Evolutionary conservation across 2,113 vertebrate genomes (phyloP).

Genomic region (Edolisoma coerulescens): DNA sequence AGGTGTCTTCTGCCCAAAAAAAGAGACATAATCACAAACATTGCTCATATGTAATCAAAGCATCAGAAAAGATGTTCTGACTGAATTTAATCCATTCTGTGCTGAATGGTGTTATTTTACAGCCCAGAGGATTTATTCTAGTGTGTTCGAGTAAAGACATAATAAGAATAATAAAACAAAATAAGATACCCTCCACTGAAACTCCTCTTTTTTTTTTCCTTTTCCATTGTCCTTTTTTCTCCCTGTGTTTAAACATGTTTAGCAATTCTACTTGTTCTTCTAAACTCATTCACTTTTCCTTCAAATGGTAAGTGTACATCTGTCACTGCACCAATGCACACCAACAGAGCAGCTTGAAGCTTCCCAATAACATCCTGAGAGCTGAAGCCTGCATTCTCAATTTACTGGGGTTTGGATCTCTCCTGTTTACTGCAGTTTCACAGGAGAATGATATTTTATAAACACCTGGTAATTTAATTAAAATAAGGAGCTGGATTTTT

Average conservation of each 20-base stretch:
- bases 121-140: not conserved
- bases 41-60: not conserved
- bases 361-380: not conserved
- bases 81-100: not conserved
- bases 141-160: not conserved
- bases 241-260: not conserved
- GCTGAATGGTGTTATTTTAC: not conserved
- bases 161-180: not conserved
- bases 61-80: not conserved
- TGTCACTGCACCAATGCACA: not conserved
- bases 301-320: not conserved
- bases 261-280: not conserved
- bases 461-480: constrained; percentile 69
- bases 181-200: not conserved
- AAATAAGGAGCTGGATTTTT: constrained; percentile 50
- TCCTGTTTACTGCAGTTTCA: constrained; percentile 53
- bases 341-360: not conserved
- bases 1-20: not conserved
- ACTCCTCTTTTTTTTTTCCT: not conserved
- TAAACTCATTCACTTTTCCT: not conserved
- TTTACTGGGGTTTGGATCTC: constrained; percentile 6
- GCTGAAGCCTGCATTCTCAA: not conserved
- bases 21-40: not conserved
- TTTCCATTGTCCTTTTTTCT: not conserved
- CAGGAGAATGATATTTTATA: constrained; percentile 61